These are phyloP conservation scores for Agriopis aurantiaria DNA, from an alignment of 2,888 invertebrate species.

Conservation along the genomic window DNA sequence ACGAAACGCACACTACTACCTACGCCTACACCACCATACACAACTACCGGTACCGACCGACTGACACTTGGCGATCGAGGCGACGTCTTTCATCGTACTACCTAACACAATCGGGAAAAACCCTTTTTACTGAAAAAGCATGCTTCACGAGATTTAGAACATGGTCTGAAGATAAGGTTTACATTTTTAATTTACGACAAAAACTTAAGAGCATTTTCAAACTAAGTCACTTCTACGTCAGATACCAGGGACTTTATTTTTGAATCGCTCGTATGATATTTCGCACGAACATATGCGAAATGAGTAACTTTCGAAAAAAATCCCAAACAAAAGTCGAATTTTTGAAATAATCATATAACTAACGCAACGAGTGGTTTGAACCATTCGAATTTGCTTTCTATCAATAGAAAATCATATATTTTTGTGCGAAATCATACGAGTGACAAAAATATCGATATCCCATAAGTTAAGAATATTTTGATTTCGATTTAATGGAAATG, in stretches of 20 bases:
- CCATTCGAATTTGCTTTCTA: too few species aligned
- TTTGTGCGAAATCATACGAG: not conserved
- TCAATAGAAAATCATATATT: not conserved
- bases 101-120: slow-evolving; percentile 3
- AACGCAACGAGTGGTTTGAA: too few species aligned
- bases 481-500: too few species aligned
- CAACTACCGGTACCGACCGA: slow-evolving; percentile 56
- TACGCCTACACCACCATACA: slow-evolving; percentile 47
- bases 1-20: slow-evolving; percentile 52
- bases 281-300: too few species aligned
- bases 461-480: too few species aligned
- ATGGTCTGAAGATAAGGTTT: not conserved
- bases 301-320: too few species aligned
- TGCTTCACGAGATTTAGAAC: not conserved
- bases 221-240: slow-evolving; percentile 9
- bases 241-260: not conserved
- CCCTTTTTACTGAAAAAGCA: not conserved
- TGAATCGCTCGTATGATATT: too few species aligned
- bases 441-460: too few species aligned
- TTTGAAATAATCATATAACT: too few species aligned
- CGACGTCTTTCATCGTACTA: not conserved
- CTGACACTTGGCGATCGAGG: slow-evolving; percentile 21
- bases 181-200: not conserved
- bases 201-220: slow-evolving; percentile 9
- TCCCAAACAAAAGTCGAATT: too few species aligned